phyloP scores from a whole-genome alignment of 2,888 invertebrate genomes.

The Drosophila atroscutellata region DNA sequence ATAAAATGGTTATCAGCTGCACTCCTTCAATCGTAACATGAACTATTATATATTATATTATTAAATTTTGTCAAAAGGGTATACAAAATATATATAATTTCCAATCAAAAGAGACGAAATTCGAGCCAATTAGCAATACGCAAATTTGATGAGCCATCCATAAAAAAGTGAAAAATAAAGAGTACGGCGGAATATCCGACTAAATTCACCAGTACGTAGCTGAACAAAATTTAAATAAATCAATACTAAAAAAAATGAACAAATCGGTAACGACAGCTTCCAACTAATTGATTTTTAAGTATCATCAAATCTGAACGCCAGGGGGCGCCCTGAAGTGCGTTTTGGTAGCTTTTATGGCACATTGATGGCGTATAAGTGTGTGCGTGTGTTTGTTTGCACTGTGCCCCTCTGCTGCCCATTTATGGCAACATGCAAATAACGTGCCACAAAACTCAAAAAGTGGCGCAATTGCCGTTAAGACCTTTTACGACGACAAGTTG shows the following conservation, averaged over 20 bases:
- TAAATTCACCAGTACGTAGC: not conserved
- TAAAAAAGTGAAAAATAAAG: conserved; percentile 25
- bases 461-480: conserved; percentile 69
- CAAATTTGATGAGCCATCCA: conserved; percentile 62
- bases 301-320: conserved; percentile 39
- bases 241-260: conserved; percentile 13
- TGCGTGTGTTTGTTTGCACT: conserved; percentile 7
- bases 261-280: conserved; percentile 49
- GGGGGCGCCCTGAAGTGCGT: conserved; percentile 47
- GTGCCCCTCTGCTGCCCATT: conserved; percentile 35
- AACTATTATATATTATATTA: not conserved
- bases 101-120: conserved; percentile 47
- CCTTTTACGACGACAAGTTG: conserved; percentile 52
- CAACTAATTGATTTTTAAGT: conserved; percentile 65
- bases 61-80: too few species aligned
- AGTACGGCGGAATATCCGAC: conserved; percentile 1
- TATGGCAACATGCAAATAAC: conserved; percentile 69
- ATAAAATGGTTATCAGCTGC: conserved; percentile 26
- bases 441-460: conserved; percentile 51
- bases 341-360: conserved; percentile 38
- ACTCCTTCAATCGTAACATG: conserved; percentile 15
- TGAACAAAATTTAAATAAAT: conserved; percentile 7
- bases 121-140: conserved; percentile 58
- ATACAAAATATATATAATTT: conserved; percentile 28
- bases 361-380: not conserved